Evolutionary conservation across 2,888 invertebrate species (phyloP), one percentile per base, ranked within the genome.

Genomic region (Digitonthophagus gazella): DNA sequence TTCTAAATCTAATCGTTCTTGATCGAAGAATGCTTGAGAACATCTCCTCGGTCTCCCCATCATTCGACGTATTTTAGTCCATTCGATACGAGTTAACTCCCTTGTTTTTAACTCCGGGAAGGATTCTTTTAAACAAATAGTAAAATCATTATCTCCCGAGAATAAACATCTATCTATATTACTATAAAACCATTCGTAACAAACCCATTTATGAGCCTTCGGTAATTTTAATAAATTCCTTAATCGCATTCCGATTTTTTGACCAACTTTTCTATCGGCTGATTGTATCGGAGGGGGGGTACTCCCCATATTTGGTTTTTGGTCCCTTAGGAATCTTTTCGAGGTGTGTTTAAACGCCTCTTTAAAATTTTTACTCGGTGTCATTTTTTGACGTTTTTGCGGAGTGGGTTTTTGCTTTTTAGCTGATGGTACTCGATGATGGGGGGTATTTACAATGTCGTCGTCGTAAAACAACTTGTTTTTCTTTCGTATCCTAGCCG

Each of bases 151-250:
- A 79, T 97, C 97, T 54, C 95, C 96, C 74, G 93, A 91, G 84
- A 99, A 98, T 54, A 99, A 85, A 44, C 95, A 92, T 80, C 93
- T 92, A 80, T 99, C 99, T 76, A 99, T 93, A 79, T 97, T 98
- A 75, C 98, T 98, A 83, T 99, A 99, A 84, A 99, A 99, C 92
- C 97, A 99, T 83, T 99, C 99, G 83, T 96, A 98, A 82, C 97
- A 98, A 5, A 98, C 98, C 97, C 98, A 98, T 84, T 96, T 97
- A 81, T 98, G 97, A 2, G 98, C 98, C 85, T 98, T 98, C 0
- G 99, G 98, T 73, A 99, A 84, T 84, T 98, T 98, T 2, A 99
- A 85, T 22, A 99, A 87, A 84, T 99, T 99, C 73, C 96, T 86
- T 70, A 96, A 84, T 73, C 96, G 86, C 84, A 95, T 88, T 1